These are phyloP conservation scores for Diglossa brunneiventris DNA, from an alignment of 2,113 vertebrate genomes.

Conservation along the genomic window DNA sequence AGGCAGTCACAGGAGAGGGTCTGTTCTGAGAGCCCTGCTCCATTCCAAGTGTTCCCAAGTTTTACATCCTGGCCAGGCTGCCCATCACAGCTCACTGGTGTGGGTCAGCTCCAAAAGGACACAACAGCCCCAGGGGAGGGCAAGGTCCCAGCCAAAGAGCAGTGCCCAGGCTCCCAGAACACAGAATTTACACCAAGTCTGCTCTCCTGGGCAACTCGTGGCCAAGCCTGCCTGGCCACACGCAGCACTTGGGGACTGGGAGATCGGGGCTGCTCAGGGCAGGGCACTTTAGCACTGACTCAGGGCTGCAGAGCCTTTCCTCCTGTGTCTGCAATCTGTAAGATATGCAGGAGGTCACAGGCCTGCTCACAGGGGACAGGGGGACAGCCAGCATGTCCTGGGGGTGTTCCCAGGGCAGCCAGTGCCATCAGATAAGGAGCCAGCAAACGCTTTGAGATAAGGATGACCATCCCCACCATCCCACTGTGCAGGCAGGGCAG, in stretches of 20 bases:
- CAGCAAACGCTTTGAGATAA: background rate
- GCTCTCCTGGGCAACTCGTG: background rate
- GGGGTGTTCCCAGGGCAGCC: background rate
- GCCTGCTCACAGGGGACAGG: background rate
- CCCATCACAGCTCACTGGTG: background rate
- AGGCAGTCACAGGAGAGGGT: background rate
- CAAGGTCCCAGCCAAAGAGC: background rate
- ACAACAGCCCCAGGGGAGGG: background rate
- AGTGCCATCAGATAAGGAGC: background rate
- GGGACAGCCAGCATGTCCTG: background rate
- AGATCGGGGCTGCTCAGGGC: background rate
- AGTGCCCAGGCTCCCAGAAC: background rate
- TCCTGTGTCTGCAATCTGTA: background rate
- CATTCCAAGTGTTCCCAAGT: background rate
- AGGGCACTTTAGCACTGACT: background rate
- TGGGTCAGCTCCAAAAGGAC: background rate
- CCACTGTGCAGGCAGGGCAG: background rate
- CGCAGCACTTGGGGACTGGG: accelerated
- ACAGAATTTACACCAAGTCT: background rate
- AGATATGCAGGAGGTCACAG: background rate
- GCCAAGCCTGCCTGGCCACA: background rate
- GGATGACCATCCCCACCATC: accelerated
- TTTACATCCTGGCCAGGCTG: background rate
- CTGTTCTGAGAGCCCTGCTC: background rate
- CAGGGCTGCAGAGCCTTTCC: background rate